Evolutionary conservation across 2,797 vertebrate genomes (phyloP).

Genomic region (Pangasius mekongensis): DNA sequence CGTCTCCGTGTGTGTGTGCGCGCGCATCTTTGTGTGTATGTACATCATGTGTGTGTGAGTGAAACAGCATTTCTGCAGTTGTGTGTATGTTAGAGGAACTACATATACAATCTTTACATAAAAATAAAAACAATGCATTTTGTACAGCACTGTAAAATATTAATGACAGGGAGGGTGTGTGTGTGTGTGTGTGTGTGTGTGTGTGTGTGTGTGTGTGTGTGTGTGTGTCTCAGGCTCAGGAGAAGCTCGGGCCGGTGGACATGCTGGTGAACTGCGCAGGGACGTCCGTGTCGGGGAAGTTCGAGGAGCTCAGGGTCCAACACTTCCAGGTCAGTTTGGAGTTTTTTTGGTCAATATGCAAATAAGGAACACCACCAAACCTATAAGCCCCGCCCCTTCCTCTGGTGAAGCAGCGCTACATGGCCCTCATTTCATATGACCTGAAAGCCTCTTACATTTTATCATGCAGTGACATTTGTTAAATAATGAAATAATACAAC

Average conservation of each 20-base stretch:
- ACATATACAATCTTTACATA: too few relatives aligned
- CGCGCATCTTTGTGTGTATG: background rate
- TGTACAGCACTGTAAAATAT: too few relatives aligned
- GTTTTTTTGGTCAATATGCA: background rate
- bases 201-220: slow-evolving; percentile 22
- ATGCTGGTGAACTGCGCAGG: slow-evolving; percentile 98
- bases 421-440: background rate
- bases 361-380: background rate
- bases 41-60: slow-evolving; percentile 31
- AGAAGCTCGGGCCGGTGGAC: slow-evolving; percentile 96
- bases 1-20: background rate
- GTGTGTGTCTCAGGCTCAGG: slow-evolving; percentile 83
- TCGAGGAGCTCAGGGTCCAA: slow-evolving; percentile 91
- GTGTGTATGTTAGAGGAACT: background rate
- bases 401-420: background rate
- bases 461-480: background rate
- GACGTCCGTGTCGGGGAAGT: slow-evolving; percentile 84
- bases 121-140: too few relatives aligned
- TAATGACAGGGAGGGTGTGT: too few relatives aligned
- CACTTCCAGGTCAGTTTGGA: slow-evolving; percentile 84
- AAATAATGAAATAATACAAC: background rate
- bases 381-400: background rate
- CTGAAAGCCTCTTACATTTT: too few relatives aligned
- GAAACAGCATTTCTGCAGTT: slow-evolving; percentile 58
- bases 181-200: background rate